Conservation (phyloP, 2,113 vertebrate genomes). For the Bostrychus sinensis region DNA sequence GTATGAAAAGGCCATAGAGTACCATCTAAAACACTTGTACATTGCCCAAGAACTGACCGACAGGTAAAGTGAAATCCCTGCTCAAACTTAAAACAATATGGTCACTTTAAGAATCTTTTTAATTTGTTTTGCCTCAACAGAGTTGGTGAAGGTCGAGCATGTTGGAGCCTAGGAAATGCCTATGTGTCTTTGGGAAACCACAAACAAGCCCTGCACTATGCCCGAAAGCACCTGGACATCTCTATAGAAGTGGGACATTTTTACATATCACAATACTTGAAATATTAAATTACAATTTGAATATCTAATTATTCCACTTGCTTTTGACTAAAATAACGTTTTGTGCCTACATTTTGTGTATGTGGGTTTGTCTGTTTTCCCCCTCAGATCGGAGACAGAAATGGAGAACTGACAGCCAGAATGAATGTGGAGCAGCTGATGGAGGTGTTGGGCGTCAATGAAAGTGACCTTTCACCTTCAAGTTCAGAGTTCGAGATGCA, state of each 20-base stretch:
- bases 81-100: not conserved
- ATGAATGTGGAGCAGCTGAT: slow-evolving; percentile 88
- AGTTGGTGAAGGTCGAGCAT: slow-evolving; percentile 95
- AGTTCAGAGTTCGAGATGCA: slow-evolving; percentile 90
- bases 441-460: slow-evolving; percentile 82
- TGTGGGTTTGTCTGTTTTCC: not conserved
- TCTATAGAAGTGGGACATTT: slow-evolving; percentile 87
- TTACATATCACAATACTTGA: not conserved
- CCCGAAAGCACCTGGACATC: slow-evolving; percentile 92
- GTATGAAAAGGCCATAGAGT: slow-evolving; percentile 89
- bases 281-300: too few species aligned
- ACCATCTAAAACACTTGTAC: slow-evolving; percentile 92
- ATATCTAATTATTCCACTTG: too few species aligned
- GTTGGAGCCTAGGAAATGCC: slow-evolving; percentile 96
- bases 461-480: slow-evolving; percentile 75
- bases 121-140: slow-evolving; percentile 64
- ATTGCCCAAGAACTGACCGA: slow-evolving; percentile 95
- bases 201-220: slow-evolving; percentile 89
- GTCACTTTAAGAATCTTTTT: not conserved
- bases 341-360: not conserved
- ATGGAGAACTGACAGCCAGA: slow-evolving; percentile 87
- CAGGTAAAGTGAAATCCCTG: slow-evolving; percentile 75
- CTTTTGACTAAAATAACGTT: too few species aligned
- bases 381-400: slow-evolving; percentile 88
- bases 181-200: slow-evolving; percentile 91